These are phyloP conservation scores for Austrolebias charrua DNA, from an alignment of 2,797 vertebrate species.

Conservation along the genomic window DNA sequence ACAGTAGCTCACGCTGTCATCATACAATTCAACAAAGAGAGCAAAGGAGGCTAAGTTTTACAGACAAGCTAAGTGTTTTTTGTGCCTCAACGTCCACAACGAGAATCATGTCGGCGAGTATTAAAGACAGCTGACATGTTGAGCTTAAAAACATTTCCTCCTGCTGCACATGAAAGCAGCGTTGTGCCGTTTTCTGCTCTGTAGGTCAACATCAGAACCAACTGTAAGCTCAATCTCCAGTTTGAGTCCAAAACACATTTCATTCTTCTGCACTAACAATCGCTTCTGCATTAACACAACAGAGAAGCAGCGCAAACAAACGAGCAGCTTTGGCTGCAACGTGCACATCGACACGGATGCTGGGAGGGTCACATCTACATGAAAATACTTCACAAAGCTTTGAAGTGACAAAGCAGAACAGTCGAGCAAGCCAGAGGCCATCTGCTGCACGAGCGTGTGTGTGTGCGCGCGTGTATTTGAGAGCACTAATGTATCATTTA, in stretches of 20 bases:
- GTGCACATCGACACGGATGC: conserved; percentile 51
- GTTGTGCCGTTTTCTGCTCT: conserved; percentile 10
- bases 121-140: conserved; percentile 14
- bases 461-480: conserved; percentile 16
- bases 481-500: conserved; percentile 57
- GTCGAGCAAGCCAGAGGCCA: conserved; percentile 69
- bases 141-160: conserved; percentile 9
- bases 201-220: conserved; percentile 18
- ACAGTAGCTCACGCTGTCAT: neutral
- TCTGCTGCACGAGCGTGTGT: conserved; percentile 45
- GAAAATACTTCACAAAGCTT: conserved; percentile 67
- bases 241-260: conserved; percentile 40
- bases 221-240: conserved; percentile 14
- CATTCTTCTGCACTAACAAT: conserved; percentile 35
- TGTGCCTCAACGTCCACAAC: neutral
- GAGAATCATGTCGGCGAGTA: conserved; percentile 3
- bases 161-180: neutral
- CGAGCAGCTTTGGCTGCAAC: conserved; percentile 58
- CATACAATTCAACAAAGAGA: neutral
- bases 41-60: neutral
- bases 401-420: conserved; percentile 75
- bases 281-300: conserved; percentile 45
- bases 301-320: conserved; percentile 51
- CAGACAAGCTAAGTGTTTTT: neutral
- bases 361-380: conserved; percentile 55